Evolutionary conservation across 2,888 invertebrate genomes (phyloP), one percentile per base, ranked within the genome.

Genomic region (Anaspis maculata): DNA sequence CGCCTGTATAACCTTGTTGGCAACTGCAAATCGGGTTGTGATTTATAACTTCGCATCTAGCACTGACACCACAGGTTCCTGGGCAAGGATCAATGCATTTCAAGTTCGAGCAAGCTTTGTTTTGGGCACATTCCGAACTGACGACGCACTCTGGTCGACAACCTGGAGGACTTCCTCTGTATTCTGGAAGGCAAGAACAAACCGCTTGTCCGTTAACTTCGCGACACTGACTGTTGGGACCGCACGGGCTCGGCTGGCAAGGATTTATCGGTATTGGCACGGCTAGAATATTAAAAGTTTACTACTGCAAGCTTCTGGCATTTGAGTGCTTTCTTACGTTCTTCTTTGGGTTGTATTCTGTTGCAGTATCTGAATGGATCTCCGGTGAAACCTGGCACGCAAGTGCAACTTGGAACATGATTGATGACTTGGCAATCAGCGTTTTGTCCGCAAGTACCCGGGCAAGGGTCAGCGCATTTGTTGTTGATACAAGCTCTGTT

Each of bases 11-110:
- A 15, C 77, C 77, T 16, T 67, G 54, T 2, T 79, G 76, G 53
- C 88, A 89, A 45, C 79, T 82, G 57, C 88, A 88, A 41, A 85
- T 77, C 0, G 87, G 84, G 61, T 82, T 84, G 57, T 88, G 88
- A 56, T 85, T 83, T 37, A 83, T 79, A 9, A 86, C 86, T 49
- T 79, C 72, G 53, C 88, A 89, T 51, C 77, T 76, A 11, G 87
- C 82, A 56, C 79, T 80, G 30, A 76, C 66, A 32, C 88, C 88
- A 54, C 87, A 88, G 15, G 83, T 82, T 40, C 85, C 85, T 42
- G 80, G 77, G 54, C 87, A 87, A 31, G 87, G 86, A 61, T 89
- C 83, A 13, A 71, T 72, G 52, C 89, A 89, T 62, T 81, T 86
- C 61, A 81, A 81, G 54, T 83, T 84, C 43, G 83, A 75, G 56